Percentiles rank a stretch among this genome's conserved stretches.
Conservation (phyloP, 2,113 vertebrate species). For the Indri indri region DNA sequence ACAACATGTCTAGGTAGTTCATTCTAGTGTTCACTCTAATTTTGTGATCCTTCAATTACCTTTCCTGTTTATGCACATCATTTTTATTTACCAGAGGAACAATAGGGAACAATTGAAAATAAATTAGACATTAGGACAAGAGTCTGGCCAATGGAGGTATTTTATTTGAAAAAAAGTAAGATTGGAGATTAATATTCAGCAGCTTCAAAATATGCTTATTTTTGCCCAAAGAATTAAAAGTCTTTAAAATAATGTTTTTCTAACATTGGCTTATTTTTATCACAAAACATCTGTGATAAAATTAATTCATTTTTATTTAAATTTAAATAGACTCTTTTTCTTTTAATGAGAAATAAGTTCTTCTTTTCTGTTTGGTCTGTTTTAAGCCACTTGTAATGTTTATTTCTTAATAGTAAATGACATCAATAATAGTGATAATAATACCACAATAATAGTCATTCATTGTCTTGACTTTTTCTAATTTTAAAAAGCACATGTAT, state of each 20-base stretch:
- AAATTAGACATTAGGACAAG: not conserved
- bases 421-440: not conserved
- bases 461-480: not conserved
- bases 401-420: not conserved
- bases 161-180: not conserved
- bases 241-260: not conserved
- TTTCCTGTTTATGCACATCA: not conserved
- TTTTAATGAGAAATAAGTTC: not conserved
- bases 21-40: not conserved
- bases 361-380: not conserved
- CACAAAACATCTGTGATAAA: not conserved
- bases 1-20: not conserved
- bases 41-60: not conserved
- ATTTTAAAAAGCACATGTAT: not conserved
- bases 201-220: not conserved
- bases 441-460: not conserved
- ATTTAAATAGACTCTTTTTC: not conserved
- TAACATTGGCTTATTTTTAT: not conserved
- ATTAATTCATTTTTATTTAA: constrained; percentile 36
- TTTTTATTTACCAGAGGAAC: not conserved
- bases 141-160: not conserved
- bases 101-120: not conserved
- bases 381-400: not conserved
- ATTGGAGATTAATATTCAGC: not conserved
- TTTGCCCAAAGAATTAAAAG: not conserved